Conservation (phyloP, 2,888 invertebrate genomes). For the Macrophya alboannulata region DNA sequence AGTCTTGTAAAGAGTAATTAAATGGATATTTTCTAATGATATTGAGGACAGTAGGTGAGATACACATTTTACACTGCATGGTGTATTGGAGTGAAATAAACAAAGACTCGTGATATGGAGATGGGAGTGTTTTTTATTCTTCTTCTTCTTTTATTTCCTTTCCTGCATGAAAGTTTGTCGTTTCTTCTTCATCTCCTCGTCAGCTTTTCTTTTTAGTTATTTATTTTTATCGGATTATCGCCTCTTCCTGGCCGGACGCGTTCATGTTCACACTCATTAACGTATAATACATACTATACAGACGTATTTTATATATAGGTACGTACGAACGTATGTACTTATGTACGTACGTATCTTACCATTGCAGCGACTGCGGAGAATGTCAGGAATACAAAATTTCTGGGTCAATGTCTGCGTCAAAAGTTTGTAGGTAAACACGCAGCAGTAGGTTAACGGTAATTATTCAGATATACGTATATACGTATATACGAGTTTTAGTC, state of each 20-base stretch:
- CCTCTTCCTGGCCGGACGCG: neutral
- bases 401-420: slow-evolving; percentile 51
- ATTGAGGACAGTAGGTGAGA: slow-evolving; percentile 42
- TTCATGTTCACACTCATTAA: neutral
- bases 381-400: slow-evolving; percentile 47
- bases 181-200: neutral
- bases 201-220: neutral
- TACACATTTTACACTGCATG: neutral
- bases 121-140: neutral
- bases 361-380: slow-evolving; percentile 11
- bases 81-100: slow-evolving; percentile 20
- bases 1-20: neutral
- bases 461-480: neutral
- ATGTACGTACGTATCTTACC: slow-evolving; percentile 11
- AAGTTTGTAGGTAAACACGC: slow-evolving; percentile 48
- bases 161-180: slow-evolving; percentile 12
- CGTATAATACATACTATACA: too few relatives aligned
- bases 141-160: neutral
- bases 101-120: slow-evolving; percentile 6
- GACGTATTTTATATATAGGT: neutral
- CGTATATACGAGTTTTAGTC: neutral
- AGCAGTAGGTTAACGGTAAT: slow-evolving; percentile 32
- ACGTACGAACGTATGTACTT: neutral
- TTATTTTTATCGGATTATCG: slow-evolving; percentile 15
- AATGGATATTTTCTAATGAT: neutral